Base-by-base conservation (phyloP, 2,888 invertebrate species). In the Oscheius sp. region DNA sequence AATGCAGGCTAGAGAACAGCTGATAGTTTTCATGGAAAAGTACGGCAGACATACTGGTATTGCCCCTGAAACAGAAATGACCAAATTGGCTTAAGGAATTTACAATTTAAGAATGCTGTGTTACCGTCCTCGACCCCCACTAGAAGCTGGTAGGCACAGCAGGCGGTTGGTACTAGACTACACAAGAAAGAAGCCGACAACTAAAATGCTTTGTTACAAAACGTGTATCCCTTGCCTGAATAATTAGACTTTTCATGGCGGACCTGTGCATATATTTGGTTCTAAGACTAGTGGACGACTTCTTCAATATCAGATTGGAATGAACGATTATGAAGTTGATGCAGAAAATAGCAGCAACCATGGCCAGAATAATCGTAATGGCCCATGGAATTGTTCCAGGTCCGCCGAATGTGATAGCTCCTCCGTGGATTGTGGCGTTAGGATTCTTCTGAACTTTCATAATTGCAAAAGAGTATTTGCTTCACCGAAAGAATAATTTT, bases 21-120 rank as follows among this genome's bases (percentile, higher is more conserved):
- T 32, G n/a, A 60, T 37, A 5, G 60, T 35, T 60, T 60, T 60
- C 60, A 60, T 60, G 2, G 60, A 60, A 37, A 60, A 33, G n/a
- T 37, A 35, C 11, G 60, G 60, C 35, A 60, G n/a, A 35, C 37
- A 33, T 4, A 60, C 35, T 10, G 60, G 60, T n/a, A 60, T 60
- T 35, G 60, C 37, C 60, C 60, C 42, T 42, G 42, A 42, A 42
- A 42, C 42, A 3, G 7, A 7, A 5, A 42, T 21, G 21, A 21
- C 21, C 21, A 21, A 21, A 21, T 21, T 21, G 21, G 21, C 21
- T 21, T 21, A 21, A 21, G 21, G 21, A 21, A 21, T 21, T 21
- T 57, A 32, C 32, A 57, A 42, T 42, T 42, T 42, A 42, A 7
- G 42, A 42, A 42, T 42, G 42, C 7, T 7, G 42, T 42, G 3